Conservation (phyloP, 2,888 invertebrate genomes). For the Aphelenchoides bicaudatus region DNA sequence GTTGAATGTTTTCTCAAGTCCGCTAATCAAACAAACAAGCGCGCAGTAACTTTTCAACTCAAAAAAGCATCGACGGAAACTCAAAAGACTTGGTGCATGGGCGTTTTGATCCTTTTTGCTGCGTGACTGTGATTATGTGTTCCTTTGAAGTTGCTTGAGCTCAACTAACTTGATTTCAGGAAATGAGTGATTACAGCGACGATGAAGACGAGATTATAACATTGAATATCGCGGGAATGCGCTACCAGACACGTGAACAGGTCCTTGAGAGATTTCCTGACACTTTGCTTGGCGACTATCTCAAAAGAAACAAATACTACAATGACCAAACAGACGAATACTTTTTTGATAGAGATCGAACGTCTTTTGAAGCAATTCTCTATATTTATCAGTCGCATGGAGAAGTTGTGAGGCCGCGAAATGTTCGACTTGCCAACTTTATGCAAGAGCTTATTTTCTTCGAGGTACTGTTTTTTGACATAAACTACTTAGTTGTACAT, state of each 20-base stretch:
- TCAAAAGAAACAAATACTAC: background rate
- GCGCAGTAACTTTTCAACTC: too few species aligned
- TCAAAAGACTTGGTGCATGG: too few species aligned
- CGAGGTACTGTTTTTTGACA: background rate
- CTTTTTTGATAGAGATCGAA: background rate
- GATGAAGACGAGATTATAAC: background rate
- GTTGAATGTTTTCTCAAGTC: too few species aligned
- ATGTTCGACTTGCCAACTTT: background rate
- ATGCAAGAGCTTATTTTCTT: constrained; percentile 1
- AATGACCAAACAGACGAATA: background rate
- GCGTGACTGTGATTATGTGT: too few species aligned
- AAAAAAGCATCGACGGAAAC: too few species aligned
- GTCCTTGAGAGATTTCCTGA: background rate
- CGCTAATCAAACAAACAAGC: too few species aligned
- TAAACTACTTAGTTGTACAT: background rate
- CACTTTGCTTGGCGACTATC: background rate
- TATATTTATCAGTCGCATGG: constrained; percentile 10
- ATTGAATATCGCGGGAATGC: background rate
- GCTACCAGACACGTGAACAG: background rate
- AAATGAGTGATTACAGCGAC: too few species aligned
- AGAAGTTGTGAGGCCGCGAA: background rate
- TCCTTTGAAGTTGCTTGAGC: too few species aligned
- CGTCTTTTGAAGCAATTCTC: constrained; percentile 6
- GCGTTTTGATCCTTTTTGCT: too few species aligned
- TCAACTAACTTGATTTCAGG: too few species aligned